Base-by-base conservation (phyloP, 2,113 vertebrate genomes). In the Lagopus muta region DNA sequence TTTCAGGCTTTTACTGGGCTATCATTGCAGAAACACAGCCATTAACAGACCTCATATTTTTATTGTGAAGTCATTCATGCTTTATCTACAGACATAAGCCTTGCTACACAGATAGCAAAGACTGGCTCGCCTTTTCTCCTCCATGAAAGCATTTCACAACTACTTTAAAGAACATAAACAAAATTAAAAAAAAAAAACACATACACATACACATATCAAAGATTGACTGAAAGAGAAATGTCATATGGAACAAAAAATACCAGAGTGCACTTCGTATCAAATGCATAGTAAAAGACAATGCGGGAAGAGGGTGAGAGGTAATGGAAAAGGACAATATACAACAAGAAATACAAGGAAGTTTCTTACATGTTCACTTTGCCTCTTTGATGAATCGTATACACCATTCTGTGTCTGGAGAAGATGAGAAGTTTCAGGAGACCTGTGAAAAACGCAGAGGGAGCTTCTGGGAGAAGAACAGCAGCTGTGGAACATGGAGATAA, bases 11-110 rank as follows among this genome's bases (percentile, higher is more conserved):
- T 92, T 90, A 73, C 50, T 87, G 1, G 4, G 38, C 36, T 67
- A 83, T 67, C 28, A 20, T 4, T 79, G 34, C 38, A 89, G 87
- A 80, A 94, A 27, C 43, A 83, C 4, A 93, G 32, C n/a, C 48
- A 74, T 79, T 96, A 91, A 85, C 9, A 86, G 58, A 82, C 27
- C 50, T 95, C 65, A 60, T 50, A 93, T 17, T 83, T 92, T 89
- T 83, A 83, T 93, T 73, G 52, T 76, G 72, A 81, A 81, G 34
- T 66, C 6, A 71, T 84, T 45, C 91, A 19, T 64, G 30, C 61
- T 93, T 86, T 71, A 65, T 27, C 58, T 82, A 47, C 38, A 90
- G 55, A 57, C 40, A 60, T n/a, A 85, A 82, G 54, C 40, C n/a
- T 79, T 76, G 67, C 28, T 73, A 70, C 43, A 50, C 4, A 13